Percentiles rank a stretch among this genome's conserved stretches.
Evolutionary conservation across 2,797 vertebrate genomes (phyloP).

Genomic region (Triplophysa bombifrons): DNA sequence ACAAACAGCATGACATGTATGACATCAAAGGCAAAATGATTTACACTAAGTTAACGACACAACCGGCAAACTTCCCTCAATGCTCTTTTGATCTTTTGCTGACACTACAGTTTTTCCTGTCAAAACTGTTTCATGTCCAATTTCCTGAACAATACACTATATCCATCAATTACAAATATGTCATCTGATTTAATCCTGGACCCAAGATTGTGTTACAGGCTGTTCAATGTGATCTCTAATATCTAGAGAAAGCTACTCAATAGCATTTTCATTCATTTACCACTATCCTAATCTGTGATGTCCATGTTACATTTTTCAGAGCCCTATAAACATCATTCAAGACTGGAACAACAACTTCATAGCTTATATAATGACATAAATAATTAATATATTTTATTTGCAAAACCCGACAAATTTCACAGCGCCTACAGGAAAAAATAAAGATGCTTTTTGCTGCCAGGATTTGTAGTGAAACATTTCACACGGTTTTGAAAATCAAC

Average conservation of each 20-base stretch:
- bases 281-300: not conserved
- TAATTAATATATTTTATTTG: too few relatives aligned
- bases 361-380: too few relatives aligned
- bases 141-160: not conserved
- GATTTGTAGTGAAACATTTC: too few relatives aligned
- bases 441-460: not conserved
- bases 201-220: not conserved
- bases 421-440: too few relatives aligned
- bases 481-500: not conserved
- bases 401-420: too few relatives aligned
- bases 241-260: too few relatives aligned
- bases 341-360: too few relatives aligned
- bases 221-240: too few relatives aligned
- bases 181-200: not conserved
- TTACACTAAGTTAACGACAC: not conserved
- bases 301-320: too few relatives aligned
- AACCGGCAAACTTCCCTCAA: not conserved
- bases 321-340: too few relatives aligned
- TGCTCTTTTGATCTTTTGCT: not conserved
- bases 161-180: not conserved
- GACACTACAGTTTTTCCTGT: not conserved
- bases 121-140: not conserved
- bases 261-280: too few relatives aligned
- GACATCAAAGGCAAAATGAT: not conserved
- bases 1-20: constrained; percentile 4